These are phyloP conservation scores for Rhingia rostrata DNA, from an alignment of 2,888 invertebrate species.

Conservation along the genomic window DNA sequence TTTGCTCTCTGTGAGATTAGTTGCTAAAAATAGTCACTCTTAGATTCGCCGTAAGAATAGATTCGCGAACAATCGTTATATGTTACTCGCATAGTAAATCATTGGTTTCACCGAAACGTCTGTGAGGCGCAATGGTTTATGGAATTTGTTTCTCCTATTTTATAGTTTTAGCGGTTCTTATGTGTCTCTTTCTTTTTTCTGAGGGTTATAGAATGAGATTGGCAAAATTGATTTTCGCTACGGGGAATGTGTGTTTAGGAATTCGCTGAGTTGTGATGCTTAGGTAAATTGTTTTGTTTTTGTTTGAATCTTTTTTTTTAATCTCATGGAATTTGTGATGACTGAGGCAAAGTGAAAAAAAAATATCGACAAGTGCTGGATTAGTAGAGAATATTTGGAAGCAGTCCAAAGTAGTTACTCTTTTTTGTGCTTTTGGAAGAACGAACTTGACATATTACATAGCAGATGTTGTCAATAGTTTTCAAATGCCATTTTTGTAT, in stretches of 20 bases:
- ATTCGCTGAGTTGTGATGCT: constrained; percentile 54
- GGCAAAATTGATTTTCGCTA: constrained; percentile 57
- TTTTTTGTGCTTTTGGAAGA: too few relatives aligned
- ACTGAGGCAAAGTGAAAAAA: constrained; percentile 5
- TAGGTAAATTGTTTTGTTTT: constrained; percentile 49
- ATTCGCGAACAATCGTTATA: background rate
- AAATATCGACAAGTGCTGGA: too few relatives aligned
- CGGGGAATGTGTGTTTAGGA: constrained; percentile 52
- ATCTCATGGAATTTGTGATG: constrained; percentile 18
- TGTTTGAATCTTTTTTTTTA: constrained; percentile 4
- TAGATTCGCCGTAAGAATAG: background rate
- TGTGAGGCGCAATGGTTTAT: constrained; percentile 34
- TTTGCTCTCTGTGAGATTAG: constrained; percentile 22
- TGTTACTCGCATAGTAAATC: constrained; percentile 33
- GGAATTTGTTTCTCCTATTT: background rate
- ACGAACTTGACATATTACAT: too few relatives aligned
- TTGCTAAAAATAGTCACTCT: constrained; percentile 32
- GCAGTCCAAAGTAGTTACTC: too few relatives aligned
- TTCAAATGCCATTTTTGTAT: too few relatives aligned
- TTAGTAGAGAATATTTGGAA: too few relatives aligned
- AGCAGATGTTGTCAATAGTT: too few relatives aligned
- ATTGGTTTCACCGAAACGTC: constrained; percentile 57
- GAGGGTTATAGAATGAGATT: background rate
- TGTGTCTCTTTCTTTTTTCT: background rate
- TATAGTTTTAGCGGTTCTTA: constrained; percentile 2